Base-by-base conservation (phyloP, 1,140 invertebrate genomes). In the Aphaenogaster ashmeadi region DNA sequence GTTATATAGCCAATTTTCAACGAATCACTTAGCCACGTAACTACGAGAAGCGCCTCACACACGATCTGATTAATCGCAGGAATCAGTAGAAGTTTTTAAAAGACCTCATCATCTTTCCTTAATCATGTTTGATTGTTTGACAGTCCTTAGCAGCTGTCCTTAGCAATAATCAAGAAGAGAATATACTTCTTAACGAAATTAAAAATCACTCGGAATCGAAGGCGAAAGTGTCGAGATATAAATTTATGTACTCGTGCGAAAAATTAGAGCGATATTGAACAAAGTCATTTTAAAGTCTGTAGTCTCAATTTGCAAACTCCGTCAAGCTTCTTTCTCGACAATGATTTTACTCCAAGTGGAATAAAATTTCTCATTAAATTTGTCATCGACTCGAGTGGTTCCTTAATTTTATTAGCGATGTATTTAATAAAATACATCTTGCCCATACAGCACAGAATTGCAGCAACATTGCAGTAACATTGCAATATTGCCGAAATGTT, bases 1-100 rank as follows among this genome's bases (percentile, higher is more conserved):
- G 91, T 93, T 92, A 92, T 91, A 75, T 93, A 93, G 90, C 90
- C 89, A 83, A 93, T 91, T 92, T 91, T 91, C 88, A 86, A 92
- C 78, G 83, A 92, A 89, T 87, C 69, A 78, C 87, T 90, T 91
- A 88, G 50, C n/a, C 77, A 69, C 71, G 84, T 72, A 87, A 86
- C 8, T 84, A 77, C 58, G 79, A 71, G 50, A 69, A 87, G 62
- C 86, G 86, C 67, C 75, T 83, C 80, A 41, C 58, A 84, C 41
- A 75, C 80, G 80, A 84, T 84, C 80, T 56, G 54, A 84, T 50
- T 62, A 74, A 74, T 74, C 8, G 56, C 54, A 38, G 36, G 62
- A 74, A 36, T 27, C 13, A 50, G 8, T 44, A 52, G 13, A 41
- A 21, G 2, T 38, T 38, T 71, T 44, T 58, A 56, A 15, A 21